These are phyloP conservation scores for Acestrorhynchus altus DNA, from an alignment of 2,797 vertebrate species.

Conservation along the genomic window DNA sequence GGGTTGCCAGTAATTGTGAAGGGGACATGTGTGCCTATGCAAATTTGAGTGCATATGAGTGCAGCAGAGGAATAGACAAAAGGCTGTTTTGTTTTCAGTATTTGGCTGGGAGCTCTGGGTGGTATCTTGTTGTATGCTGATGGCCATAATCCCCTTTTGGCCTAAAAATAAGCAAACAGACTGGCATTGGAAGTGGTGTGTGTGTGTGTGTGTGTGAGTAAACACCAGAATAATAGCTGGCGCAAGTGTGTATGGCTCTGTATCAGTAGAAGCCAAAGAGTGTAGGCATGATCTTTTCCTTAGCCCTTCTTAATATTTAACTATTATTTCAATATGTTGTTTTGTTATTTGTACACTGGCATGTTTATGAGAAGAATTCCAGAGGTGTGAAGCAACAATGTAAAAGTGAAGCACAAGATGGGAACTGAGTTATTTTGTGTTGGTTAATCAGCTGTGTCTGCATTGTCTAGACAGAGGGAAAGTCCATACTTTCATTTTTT, in stretches of 20 bases:
- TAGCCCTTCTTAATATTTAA: background rate
- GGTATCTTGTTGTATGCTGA: background rate
- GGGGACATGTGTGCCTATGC: too few species aligned
- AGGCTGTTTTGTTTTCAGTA: background rate
- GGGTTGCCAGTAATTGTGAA: too few species aligned
- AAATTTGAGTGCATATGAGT: too few species aligned
- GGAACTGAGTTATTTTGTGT: background rate
- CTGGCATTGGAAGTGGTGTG: background rate
- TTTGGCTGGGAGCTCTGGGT: background rate
- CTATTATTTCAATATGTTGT: background rate
- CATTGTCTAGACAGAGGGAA: background rate
- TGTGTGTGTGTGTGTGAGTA: background rate
- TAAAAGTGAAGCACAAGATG: background rate
- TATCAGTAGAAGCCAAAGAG: background rate
- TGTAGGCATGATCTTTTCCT: background rate
- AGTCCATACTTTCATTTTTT: conserved; percentile 32
- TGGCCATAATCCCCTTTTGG: conserved; percentile 7
- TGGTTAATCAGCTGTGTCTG: background rate
- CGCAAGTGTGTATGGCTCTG: background rate
- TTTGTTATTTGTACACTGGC: background rate
- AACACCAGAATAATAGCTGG: background rate
- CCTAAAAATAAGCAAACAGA: conserved; percentile 19
- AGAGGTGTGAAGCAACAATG: background rate
- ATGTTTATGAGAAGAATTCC: background rate
- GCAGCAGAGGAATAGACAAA: background rate